These are phyloP conservation scores for Rhipidura dahli DNA, from an alignment of 2,113 vertebrate genomes.

Conservation along the genomic window DNA sequence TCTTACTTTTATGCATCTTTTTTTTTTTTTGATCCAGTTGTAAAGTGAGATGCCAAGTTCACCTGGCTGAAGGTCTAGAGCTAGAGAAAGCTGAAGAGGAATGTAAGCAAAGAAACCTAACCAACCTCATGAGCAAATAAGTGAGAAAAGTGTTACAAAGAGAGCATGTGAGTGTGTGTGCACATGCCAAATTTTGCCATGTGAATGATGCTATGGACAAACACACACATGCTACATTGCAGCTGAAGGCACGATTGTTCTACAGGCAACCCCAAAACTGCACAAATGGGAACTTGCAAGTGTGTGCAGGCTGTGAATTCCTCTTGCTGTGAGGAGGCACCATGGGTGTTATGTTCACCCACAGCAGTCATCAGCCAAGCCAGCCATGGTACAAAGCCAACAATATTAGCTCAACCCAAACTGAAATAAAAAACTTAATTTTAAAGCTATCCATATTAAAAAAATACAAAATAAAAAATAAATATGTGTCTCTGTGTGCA, in stretches of 20 bases:
- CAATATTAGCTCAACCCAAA: background rate
- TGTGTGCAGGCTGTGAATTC: background rate
- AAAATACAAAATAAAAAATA: background rate
- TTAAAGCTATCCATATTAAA: background rate
- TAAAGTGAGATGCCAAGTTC: background rate
- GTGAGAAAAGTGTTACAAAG: background rate
- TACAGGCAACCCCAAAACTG: background rate
- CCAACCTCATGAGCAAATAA: background rate
- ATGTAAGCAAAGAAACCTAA: background rate
- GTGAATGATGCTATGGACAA: background rate
- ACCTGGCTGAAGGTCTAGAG: background rate
- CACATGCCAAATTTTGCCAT: background rate
- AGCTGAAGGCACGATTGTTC: background rate
- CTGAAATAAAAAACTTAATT: background rate
- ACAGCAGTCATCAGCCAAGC: background rate
- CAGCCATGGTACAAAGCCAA: background rate
- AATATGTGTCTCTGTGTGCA: background rate
- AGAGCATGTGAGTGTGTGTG: accelerated
- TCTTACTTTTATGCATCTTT: background rate
- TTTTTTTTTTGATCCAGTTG: background rate
- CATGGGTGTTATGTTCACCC: background rate
- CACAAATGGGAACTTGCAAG: background rate
- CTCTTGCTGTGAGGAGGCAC: background rate
- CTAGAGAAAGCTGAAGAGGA: background rate
- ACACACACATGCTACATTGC: background rate